Conservation (phyloP, 2,113 vertebrate species). For the Collichthys lucidus region DNA sequence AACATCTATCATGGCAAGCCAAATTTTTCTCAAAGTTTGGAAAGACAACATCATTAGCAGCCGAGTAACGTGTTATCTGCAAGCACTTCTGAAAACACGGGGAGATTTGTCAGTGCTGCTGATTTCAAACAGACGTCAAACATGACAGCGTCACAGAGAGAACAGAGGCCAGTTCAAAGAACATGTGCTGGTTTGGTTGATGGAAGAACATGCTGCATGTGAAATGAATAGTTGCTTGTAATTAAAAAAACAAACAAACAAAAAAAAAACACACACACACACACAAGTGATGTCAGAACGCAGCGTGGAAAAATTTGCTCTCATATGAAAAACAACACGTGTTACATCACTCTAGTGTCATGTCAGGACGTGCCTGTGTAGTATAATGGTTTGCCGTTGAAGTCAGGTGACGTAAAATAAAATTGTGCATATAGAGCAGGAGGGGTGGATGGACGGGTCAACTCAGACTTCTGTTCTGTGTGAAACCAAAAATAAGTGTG, state of each 20-base stretch:
- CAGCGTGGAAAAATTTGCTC: not conserved
- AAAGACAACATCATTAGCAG: constrained; percentile 46
- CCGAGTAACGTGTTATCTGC: constrained; percentile 26
- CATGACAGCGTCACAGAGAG: not conserved
- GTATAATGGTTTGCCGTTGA: too few relatives aligned
- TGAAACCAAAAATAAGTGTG: too few relatives aligned
- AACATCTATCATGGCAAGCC: constrained; percentile 44
- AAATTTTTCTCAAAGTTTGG: constrained; percentile 40
- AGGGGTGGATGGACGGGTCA: too few relatives aligned
- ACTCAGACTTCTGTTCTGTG: too few relatives aligned
- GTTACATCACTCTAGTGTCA: too few relatives aligned
- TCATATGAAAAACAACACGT: not conserved
- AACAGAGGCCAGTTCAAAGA: not conserved
- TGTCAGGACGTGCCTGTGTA: too few relatives aligned
- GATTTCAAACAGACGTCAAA: constrained; percentile 12
- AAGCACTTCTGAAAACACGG: constrained; percentile 29
- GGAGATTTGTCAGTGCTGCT: constrained; percentile 11
- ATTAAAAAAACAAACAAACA: not conserved
- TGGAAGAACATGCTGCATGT: not conserved
- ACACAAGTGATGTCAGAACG: not conserved
- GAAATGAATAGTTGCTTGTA: not conserved
- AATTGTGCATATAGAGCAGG: too few relatives aligned
- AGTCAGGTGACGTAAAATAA: too few relatives aligned
- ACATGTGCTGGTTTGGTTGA: not conserved
- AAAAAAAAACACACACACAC: not conserved